Base-by-base conservation (phyloP, 2,888 invertebrate species). In the Nezara viridula region DNA sequence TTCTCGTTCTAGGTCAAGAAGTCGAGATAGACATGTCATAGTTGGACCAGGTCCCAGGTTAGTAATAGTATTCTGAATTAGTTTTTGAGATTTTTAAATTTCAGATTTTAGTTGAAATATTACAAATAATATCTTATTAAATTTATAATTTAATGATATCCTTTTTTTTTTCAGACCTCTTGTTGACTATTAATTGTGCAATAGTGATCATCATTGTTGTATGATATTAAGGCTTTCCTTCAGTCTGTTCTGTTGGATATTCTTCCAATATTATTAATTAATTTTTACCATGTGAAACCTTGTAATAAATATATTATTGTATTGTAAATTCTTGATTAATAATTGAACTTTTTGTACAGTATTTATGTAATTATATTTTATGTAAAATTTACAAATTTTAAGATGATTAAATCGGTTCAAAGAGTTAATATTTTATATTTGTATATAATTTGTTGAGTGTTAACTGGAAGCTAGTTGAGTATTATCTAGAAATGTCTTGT, bases 81-180 rank as follows among this genome's bases (percentile, higher is more conserved):
- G 32, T 40, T 81, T 81, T 40, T 81, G 19, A 27, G 5, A 24
- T 77, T 21, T 77, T 77, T 14, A 16, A 60, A 24, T 24, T 7
- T 77, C 24, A 5, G 40, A 40, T 60, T 32, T 55, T 2, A 37
- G 9, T 27, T 60, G 27, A 3, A n/a, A 55, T 55, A 27, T 27
- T 6, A 27, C 27, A 55, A 55, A 55, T 55, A n/a, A 27, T 60
- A 10, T 27, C n/a, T 32, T 12, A 16, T 5, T 16, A 60, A 27
- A 27, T 16, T 60, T 27, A 12, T n/a, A n/a, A 55, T 0, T 27
- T 10, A 7, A 60, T 60, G 1, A 27, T 14, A 9, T 21, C 40
- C 52, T 47, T 27, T 21, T 19, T 60, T 55, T 44, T 86, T 89
- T 32, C 87, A 89, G 89, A 77, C 89, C 89, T 81, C 85, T 89